These are phyloP conservation scores for Alcedo quadribrachys DNA, from an alignment of 2,797 vertebrate species.

Conservation along the genomic window DNA sequence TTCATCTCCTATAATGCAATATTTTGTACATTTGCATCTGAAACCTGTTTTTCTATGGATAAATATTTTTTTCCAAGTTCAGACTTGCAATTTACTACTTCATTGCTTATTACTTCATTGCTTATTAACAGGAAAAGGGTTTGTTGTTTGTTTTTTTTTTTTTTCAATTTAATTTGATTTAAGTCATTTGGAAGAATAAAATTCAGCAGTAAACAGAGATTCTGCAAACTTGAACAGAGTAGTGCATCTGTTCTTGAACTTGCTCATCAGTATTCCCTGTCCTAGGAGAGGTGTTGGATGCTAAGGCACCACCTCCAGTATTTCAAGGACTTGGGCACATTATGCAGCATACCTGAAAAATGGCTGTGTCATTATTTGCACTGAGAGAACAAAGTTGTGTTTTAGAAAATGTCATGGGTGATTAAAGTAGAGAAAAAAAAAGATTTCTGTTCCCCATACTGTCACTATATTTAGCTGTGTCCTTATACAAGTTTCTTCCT, in stretches of 20 bases:
- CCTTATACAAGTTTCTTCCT: not conserved
- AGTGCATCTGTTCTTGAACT: not conserved
- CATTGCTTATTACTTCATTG: not conserved
- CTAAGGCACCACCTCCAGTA: not conserved
- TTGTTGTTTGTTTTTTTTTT: too few species aligned
- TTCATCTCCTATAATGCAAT: not conserved
- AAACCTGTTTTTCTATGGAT: not conserved
- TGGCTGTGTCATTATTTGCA: slow-evolving; percentile 26
- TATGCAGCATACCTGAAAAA: slow-evolving; percentile 2
- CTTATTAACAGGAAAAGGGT: not conserved
- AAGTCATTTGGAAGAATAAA: not conserved
- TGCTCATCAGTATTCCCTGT: not conserved
- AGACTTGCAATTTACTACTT: not conserved
- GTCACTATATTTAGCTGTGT: not conserved
- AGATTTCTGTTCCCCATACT: not conserved
- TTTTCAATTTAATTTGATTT: not conserved
- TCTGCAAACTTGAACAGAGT: not conserved
- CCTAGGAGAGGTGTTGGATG: not conserved
- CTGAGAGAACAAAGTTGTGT: slow-evolving; percentile 10
- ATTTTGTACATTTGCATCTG: not conserved
- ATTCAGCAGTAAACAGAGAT: not conserved
- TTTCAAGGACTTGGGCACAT: not conserved
- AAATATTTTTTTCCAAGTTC: not conserved
- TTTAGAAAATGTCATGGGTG: slow-evolving; percentile 20
- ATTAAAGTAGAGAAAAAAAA: not conserved